phyloP scores from a whole-genome alignment of 2,113 vertebrate genomes.

The Edolisoma coerulescens region DNA sequence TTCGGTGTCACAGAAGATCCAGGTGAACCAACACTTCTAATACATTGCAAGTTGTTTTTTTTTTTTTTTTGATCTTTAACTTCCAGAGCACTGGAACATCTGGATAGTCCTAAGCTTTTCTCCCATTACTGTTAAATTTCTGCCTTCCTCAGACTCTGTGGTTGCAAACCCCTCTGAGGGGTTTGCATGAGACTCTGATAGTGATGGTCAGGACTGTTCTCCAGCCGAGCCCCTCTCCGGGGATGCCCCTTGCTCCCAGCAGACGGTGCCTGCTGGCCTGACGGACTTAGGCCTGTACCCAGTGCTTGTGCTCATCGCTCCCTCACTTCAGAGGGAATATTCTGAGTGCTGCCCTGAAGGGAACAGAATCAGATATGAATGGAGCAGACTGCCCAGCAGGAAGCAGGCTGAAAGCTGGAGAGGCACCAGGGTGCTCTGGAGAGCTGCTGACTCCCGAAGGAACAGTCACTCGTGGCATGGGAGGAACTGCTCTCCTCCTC shows the following conservation, averaged over 20 bases:
- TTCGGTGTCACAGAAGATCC: neutral
- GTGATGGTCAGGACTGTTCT: neutral
- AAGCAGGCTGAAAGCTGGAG: neutral
- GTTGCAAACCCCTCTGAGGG: neutral
- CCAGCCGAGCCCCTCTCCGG: neutral
- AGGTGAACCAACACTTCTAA: neutral
- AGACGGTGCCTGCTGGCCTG: neutral
- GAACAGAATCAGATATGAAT: neutral
- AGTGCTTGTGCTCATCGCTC: neutral
- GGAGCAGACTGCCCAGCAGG: neutral
- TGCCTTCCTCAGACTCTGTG: neutral
- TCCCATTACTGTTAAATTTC: neutral
- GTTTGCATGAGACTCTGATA: neutral
- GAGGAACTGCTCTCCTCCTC: neutral
- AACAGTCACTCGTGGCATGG: fast-evolving
- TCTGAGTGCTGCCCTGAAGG: neutral
- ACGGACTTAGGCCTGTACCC: neutral
- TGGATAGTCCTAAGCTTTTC: neutral
- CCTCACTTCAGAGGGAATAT: neutral
- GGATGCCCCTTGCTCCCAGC: neutral
- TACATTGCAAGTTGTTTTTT: too few species aligned
- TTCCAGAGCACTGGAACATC: neutral
- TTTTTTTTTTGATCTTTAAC: neutral
- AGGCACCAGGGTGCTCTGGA: neutral
- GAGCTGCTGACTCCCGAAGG: neutral